Evolutionary conservation across 64 coral and sea anemone species (phyloP).

Genomic region (Orbicella faveolata): DNA sequence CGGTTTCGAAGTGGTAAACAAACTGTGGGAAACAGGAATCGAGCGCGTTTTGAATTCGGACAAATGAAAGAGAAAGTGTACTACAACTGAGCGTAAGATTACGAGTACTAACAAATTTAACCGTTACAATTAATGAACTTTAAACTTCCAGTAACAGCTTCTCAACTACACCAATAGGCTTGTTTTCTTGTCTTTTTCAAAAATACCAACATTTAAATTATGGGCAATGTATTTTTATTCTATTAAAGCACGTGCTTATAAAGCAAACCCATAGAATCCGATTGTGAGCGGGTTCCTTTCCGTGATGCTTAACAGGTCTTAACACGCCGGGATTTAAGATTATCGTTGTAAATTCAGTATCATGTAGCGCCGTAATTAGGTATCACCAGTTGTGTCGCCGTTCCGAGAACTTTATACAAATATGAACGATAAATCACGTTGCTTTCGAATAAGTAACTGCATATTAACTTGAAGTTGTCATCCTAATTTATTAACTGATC

Average conservation of each 20-base stretch:
- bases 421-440: not conserved
- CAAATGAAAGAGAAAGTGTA: not conserved
- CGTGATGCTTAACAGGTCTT: not conserved
- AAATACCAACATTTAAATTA: not conserved
- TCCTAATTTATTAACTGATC: not conserved
- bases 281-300: not conserved
- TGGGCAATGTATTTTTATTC: not conserved
- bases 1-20: constrained; percentile 17
- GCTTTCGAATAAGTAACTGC: not conserved
- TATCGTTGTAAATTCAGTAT: not conserved
- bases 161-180: not conserved
- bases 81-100: not conserved
- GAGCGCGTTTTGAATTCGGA: not conserved
- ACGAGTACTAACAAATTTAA: not conserved
- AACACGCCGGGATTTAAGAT: not conserved
- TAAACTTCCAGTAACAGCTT: not conserved
- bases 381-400: not conserved
- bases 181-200: not conserved
- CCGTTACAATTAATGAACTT: not conserved
- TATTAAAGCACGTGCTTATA: not conserved
- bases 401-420: not conserved
- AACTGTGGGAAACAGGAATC: not conserved
- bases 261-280: not conserved
- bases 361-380: not conserved
- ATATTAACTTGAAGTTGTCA: not conserved